phyloP scores from a whole-genome alignment of 1,140 invertebrate genomes.

The Formica selysi region DNA sequence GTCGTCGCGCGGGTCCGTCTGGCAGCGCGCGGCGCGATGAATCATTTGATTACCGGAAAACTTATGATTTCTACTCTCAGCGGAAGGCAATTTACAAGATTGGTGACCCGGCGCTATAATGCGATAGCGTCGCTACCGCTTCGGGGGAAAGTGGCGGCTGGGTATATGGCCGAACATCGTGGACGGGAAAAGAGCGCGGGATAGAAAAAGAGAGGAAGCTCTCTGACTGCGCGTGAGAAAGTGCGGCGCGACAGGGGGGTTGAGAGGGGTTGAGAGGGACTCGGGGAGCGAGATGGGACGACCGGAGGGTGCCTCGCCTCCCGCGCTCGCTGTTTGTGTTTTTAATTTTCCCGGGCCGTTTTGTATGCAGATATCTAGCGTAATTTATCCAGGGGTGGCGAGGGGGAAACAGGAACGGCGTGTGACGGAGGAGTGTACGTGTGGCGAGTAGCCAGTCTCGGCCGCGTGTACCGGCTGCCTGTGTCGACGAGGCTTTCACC shows the following conservation, averaged over 20 bases:
- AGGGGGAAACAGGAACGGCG: constrained; percentile 11
- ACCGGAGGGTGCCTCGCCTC: constrained; percentile 20
- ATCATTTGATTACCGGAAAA: constrained; percentile 78
- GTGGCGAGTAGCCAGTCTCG: constrained; percentile 74
- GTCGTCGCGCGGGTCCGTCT: constrained; percentile 40
- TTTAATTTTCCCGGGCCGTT: constrained; percentile 80
- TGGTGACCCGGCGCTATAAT: constrained; percentile 74
- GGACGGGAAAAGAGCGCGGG: neutral
- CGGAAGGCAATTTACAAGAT: constrained; percentile 79
- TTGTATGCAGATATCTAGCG: constrained; percentile 82
- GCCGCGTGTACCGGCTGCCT: constrained; percentile 30
- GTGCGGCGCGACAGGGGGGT: neutral
- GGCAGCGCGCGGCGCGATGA: constrained; percentile 65
- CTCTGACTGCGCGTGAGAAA: constrained; percentile 14
- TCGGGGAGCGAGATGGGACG: constrained; percentile 11
- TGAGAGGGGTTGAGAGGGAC: neutral
- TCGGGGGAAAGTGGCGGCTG: constrained; percentile 53
- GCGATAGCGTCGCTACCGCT: constrained; percentile 72
- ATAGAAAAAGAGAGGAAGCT: neutral
- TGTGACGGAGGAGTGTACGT: constrained; percentile 71
- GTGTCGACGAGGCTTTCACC: constrained; percentile 56
- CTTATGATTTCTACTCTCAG: constrained; percentile 77
- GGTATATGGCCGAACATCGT: constrained; percentile 29
- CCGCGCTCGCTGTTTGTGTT: constrained; percentile 76
- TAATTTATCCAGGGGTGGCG: constrained; percentile 76